These are phyloP conservation scores for Pampusana beccarii DNA, from an alignment of 2,113 vertebrate species.

Conservation along the genomic window DNA sequence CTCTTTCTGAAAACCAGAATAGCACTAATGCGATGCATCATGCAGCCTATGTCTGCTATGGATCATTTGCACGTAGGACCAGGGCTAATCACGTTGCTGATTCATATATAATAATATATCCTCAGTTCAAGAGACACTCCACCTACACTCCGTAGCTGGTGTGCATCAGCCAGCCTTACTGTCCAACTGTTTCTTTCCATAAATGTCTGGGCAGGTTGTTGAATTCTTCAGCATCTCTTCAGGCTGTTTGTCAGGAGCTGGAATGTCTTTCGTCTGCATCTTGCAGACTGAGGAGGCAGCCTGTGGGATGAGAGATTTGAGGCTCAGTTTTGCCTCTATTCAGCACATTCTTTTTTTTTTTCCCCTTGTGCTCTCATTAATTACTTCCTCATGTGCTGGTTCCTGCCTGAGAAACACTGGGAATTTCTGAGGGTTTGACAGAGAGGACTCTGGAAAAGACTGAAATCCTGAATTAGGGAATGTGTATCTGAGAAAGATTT, in stretches of 20 bases:
- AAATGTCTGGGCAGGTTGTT: background rate
- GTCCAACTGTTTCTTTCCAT: background rate
- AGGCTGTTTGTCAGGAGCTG: background rate
- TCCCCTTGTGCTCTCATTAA: constrained; percentile 14
- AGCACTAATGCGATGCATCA: background rate
- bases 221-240: background rate
- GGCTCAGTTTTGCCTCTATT: constrained; percentile 20
- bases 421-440: background rate
- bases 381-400: constrained; percentile 46
- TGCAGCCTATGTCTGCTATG: background rate
- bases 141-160: accelerated
- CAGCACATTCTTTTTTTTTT: constrained; percentile 31
- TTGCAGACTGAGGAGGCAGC: background rate
- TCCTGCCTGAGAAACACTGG: background rate
- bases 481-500: background rate
- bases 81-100: background rate
- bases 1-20: background rate
- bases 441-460: background rate
- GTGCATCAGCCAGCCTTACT: background rate
- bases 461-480: background rate
- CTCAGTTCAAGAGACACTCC: background rate
- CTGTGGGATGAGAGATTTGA: background rate
- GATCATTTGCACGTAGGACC: accelerated
- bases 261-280: constrained; percentile 3
- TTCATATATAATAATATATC: background rate